Evolutionary conservation across 2,888 invertebrate species (phyloP).

Genomic region (Mythimna albipuncta): DNA sequence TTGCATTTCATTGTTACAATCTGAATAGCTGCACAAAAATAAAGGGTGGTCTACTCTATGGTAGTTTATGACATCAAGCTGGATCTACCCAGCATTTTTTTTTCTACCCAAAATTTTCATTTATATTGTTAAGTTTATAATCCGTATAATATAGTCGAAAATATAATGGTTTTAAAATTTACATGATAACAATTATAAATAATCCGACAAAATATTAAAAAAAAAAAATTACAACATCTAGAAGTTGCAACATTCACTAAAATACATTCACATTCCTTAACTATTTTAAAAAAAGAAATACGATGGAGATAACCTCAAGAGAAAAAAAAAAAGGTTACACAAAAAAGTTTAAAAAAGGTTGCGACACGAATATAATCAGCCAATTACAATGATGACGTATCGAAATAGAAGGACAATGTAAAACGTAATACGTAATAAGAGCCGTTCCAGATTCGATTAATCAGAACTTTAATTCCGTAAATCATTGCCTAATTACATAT

Average conservation of each 20-base stretch:
- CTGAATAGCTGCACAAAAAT: too few relatives aligned
- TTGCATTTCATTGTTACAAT: not conserved
- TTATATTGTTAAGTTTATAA: not conserved
- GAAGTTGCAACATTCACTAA: slow-evolving; percentile 6
- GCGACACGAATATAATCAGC: slow-evolving; percentile 65
- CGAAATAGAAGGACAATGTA: slow-evolving; percentile 64
- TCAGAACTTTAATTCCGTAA: slow-evolving; percentile 11
- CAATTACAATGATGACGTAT: slow-evolving; percentile 67
- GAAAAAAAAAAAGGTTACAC: slow-evolving; percentile 59
- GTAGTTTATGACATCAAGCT: not conserved
- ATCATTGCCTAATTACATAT: slow-evolving; percentile 25
- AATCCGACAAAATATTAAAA: not conserved
- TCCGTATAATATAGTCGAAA: not conserved
- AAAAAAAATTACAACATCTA: slow-evolving; percentile 2
- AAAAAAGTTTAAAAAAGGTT: slow-evolving; percentile 56
- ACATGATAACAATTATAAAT: not conserved
- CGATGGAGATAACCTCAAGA: slow-evolving; percentile 47
- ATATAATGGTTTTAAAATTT: not conserved
- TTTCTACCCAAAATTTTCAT: too few relatives aligned
- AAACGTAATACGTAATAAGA: slow-evolving; percentile 47
- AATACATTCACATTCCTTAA: not conserved
- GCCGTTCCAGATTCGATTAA: slow-evolving; percentile 31
- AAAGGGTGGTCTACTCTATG: not conserved
- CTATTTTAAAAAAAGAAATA: slow-evolving; percentile 18
- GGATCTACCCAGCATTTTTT: not conserved